These are phyloP conservation scores for Serrognathus titanus DNA, from an alignment of 2,888 invertebrate genomes.

Conservation along the genomic window DNA sequence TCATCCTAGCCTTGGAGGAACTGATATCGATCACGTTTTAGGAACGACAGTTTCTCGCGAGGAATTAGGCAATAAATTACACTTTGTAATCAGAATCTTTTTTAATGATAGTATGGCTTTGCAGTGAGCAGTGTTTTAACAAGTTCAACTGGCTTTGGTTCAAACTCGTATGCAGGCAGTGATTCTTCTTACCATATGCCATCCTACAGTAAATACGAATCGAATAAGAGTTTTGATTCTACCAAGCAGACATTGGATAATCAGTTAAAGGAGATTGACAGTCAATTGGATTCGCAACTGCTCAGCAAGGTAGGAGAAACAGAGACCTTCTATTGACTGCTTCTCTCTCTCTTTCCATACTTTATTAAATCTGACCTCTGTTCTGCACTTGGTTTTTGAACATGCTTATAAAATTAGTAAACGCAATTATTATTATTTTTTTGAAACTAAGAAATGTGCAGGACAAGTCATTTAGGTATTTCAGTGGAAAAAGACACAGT, in stretches of 20 bases:
- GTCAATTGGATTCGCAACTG: conserved; percentile 69
- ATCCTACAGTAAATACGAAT: conserved; percentile 50
- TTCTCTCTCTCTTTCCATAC: conserved; percentile 15
- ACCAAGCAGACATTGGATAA: conserved; percentile 73
- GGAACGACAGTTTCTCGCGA: conserved; percentile 50
- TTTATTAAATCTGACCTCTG: conserved; percentile 8
- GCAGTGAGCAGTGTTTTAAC: conserved; percentile 58
- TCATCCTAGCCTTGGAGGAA: conserved; percentile 50
- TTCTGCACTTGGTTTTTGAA: conserved; percentile 19
- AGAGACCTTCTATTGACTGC: conserved; percentile 49
- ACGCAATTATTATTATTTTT: not conserved
- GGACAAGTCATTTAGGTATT: conserved; percentile 30
- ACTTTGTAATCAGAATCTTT: not conserved
- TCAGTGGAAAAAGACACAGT: conserved; percentile 31
- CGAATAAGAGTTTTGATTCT: conserved; percentile 65
- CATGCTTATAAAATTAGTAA: no score
- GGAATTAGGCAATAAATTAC: conserved; percentile 43
- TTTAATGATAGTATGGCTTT: conserved; percentile 3
- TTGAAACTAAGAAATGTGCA: conserved; percentile 19
- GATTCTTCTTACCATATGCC: conserved; percentile 53
- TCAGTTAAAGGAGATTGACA: conserved; percentile 78
- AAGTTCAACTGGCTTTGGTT: conserved; percentile 56
- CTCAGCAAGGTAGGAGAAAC: conserved; percentile 57
- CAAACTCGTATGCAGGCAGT: conserved; percentile 56
- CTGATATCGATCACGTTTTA: conserved; percentile 50